Base-by-base conservation (phyloP, 2,113 vertebrate genomes). In the Oncorhynchus keta region DNA sequence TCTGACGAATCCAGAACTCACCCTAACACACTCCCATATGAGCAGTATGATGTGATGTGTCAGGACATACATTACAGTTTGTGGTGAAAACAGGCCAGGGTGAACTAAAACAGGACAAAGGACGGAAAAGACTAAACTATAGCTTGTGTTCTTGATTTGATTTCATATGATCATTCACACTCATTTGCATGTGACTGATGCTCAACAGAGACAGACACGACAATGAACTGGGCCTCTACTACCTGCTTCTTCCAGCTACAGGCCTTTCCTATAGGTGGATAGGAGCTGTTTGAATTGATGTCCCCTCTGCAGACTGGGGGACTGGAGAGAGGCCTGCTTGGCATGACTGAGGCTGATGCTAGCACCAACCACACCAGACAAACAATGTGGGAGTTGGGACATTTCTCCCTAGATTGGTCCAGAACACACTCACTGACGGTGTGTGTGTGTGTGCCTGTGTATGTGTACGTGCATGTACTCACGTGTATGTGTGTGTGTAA, bases 31-130 rank as follows among this genome's bases (percentile, higher is more conserved):
- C 76, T 64, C 1, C 1, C 39, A 75, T 76, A 30, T 16, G 26
- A 79, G 49, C 59, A 14, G 32, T 32, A 18, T 48, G 62, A 57
- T 55, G 2, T 51, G 76, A 45, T 77, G 57, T 66, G 75, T 28
- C 16, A 45, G 11, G 26, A 14, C 24, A 67, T 30, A n/a, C 5
- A 62, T 18, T 18, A 55, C 16, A 3, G 14, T 55, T 18, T 55
- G 51, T 16, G 16, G 51, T 45, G 9, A 45, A 55, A 55, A 55
- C 13, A 16, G 51, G 13, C 51, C 51, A 18, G 51, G 16, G 13
- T 55, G 51, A 18, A 18, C 51, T 55, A 4, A 14, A 55, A 55
- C 51, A 55, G 51, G 3, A 55, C 51, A 14, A 18, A 18, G 51
- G 1, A 55, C 16, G 51, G 16, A 4, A 55, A 18, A 55, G 1